A percentile compares a stretch with the other conserved stretches of the same genome.
Evolutionary conservation across 2,113 vertebrate species (phyloP).

Genomic region (Aleadryas rufinucha): DNA sequence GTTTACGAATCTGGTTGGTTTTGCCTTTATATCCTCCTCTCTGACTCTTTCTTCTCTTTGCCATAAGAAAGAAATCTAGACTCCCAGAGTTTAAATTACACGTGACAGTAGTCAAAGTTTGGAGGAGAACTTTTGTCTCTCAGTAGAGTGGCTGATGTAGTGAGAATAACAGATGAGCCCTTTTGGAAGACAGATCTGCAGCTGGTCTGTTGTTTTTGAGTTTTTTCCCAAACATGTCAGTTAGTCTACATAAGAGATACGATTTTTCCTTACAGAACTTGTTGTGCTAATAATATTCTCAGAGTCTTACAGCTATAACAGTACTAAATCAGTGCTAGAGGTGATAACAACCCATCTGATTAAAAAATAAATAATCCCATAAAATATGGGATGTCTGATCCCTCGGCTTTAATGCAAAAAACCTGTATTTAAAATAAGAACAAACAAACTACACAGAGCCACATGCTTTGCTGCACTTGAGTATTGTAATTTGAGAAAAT

Average conservation of each 20-base stretch:
- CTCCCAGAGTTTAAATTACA: neutral
- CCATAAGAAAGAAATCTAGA: neutral
- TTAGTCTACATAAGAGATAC: neutral
- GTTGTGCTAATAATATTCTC: constrained; percentile 13
- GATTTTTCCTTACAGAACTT: neutral
- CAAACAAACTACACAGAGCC: neutral
- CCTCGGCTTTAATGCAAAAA: neutral
- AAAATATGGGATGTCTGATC: neutral
- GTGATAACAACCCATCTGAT: neutral
- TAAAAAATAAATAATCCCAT: neutral
- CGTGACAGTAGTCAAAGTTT: neutral
- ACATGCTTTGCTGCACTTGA: neutral
- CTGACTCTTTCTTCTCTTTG: neutral
- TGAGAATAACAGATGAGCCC: constrained; percentile 14
- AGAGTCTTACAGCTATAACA: neutral
- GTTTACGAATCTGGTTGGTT: neutral
- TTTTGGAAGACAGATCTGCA: constrained; percentile 6
- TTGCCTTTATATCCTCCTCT: neutral
- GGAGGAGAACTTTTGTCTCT: neutral
- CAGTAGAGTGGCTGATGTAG: neutral
- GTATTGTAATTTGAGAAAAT: neutral
- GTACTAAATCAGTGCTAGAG: neutral
- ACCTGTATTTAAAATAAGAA: neutral
- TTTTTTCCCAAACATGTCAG: neutral
- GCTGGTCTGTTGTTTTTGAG: neutral